Percentiles rank a stretch among this genome's conserved stretches.
phyloP scores from a whole-genome alignment of 2,797 vertebrate species.

The Poeciliopsis infans region DNA sequence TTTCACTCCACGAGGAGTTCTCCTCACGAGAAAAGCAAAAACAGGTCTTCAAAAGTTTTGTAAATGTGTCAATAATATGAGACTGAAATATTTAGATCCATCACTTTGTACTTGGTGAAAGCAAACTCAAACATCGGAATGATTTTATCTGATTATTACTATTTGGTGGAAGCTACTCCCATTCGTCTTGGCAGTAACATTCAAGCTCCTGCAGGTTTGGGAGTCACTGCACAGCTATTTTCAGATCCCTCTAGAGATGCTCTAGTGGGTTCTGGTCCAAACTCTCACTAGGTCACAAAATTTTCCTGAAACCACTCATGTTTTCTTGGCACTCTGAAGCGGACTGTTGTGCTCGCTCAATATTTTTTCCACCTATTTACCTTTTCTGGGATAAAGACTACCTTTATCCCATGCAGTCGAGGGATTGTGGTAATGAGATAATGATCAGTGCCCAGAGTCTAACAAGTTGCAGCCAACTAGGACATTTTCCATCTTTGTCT shows the following conservation, averaged over 20 bases:
- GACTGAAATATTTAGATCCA: not conserved
- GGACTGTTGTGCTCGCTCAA: not conserved
- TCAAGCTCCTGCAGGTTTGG: not conserved
- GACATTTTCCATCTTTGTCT: not conserved
- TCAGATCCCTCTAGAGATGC: constrained; percentile 5
- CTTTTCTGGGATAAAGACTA: too few relatives aligned
- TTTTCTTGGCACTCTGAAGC: constrained; percentile 6
- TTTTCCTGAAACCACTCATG: constrained; percentile 2
- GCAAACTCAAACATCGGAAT: not conserved
- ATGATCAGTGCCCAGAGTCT: not conserved
- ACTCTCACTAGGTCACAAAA: not conserved
- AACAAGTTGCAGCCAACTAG: not conserved
- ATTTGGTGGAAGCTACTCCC: not conserved
- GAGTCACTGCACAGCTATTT: constrained; percentile 9
- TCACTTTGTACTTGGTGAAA: constrained; percentile 1
- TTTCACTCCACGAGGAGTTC: not conserved
- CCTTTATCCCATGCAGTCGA: not conserved
- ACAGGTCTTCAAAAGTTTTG: not conserved
- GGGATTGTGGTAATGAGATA: not conserved
- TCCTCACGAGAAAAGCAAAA: not conserved
- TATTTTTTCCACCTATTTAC: not conserved
- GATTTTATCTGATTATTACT: not conserved
- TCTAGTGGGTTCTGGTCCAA: constrained; percentile 3
- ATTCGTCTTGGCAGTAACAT: constrained; percentile 2
- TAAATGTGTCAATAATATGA: not conserved